These are phyloP conservation scores for Mesoclemmys tuberculata DNA, from an alignment of 2,113 vertebrate species.

Conservation along the genomic window DNA sequence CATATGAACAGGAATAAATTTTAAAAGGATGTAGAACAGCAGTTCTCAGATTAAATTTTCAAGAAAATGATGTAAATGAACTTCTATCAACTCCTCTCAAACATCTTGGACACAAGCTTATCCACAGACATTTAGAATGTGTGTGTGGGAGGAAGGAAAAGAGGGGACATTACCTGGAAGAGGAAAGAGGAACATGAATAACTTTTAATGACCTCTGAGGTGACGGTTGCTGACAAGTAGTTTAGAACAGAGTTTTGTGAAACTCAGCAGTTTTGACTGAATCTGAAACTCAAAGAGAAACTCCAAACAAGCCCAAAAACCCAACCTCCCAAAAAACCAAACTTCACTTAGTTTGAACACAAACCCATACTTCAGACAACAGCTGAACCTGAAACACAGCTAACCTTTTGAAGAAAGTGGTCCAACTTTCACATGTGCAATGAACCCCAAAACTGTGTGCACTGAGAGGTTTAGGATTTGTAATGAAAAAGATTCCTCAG, in stretches of 20 bases:
- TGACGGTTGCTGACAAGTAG: neutral
- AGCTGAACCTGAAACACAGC: neutral
- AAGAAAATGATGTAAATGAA: neutral
- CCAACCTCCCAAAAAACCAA: neutral
- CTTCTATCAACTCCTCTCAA: neutral
- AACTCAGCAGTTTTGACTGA: neutral
- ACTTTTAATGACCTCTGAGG: neutral
- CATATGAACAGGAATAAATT: neutral
- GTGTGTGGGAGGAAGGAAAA: fast-evolving
- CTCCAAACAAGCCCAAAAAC: neutral
- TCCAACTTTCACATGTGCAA: neutral
- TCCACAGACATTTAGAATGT: neutral
- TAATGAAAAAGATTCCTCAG: neutral
- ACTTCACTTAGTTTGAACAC: neutral
- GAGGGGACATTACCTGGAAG: neutral
- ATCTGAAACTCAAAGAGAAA: neutral
- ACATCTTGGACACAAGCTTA: neutral
- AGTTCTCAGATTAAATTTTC: neutral
- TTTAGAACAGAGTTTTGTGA: neutral
- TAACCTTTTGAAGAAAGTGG: neutral
- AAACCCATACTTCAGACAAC: neutral
- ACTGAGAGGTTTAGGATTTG: neutral
- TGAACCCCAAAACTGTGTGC: neutral
- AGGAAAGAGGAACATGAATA: neutral
- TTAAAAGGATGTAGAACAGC: neutral